Evolutionary conservation across 2,113 vertebrate genomes (phyloP), one percentile per base, ranked within the genome.

Genomic region (Meriones unguiculatus): DNA sequence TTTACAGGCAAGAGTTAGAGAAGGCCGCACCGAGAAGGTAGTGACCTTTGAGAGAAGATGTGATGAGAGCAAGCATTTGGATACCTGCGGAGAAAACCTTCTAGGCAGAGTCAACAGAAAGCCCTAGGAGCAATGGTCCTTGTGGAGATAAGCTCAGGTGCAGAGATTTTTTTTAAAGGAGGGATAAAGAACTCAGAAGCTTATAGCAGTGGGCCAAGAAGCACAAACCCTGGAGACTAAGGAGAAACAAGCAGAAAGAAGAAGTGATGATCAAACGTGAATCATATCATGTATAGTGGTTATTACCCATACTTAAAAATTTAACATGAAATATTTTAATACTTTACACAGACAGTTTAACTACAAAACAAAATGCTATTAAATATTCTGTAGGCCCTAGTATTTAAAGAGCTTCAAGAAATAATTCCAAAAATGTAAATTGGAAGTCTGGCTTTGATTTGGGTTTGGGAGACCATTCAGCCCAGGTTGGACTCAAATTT

Each of bases 371-470:
- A 46, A 87, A 94, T 57, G 8, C 50, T 64, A 62, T 24, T 54
- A 50, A 93, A 86, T 80, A 65, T 65, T 46, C 59, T 64, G 52
- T 86, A 75, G 81, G 54, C 73, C 38, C 41, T 85, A 69, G 4
- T 85, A 70, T 91, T 87, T 95, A 35, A 62, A 93, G 75, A 90
- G 80, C 52, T 87, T 4, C 1, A 93, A 75, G 59, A 84, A 92
- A 92, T 52, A 14, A 80, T 59, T 59, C 38, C 75, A 65, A 94
- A 46, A 94, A 54, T 59, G n/a, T 46, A 89, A 82, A 54, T 38
- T 11, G 54, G 30, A 14, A 72, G 50, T 75, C 38, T 73, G 52
- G 52, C 30, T 38, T 57, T 59, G 52, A 28, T 35, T 52, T 73
- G 24, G 22, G 69, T 89, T 30, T 65, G 62, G n/a, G 41, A 85